Evolutionary conservation across 2,888 invertebrate genomes (phyloP), one percentile per base, ranked within the genome.

Genomic region (Caenorhabditis imperialis): DNA sequence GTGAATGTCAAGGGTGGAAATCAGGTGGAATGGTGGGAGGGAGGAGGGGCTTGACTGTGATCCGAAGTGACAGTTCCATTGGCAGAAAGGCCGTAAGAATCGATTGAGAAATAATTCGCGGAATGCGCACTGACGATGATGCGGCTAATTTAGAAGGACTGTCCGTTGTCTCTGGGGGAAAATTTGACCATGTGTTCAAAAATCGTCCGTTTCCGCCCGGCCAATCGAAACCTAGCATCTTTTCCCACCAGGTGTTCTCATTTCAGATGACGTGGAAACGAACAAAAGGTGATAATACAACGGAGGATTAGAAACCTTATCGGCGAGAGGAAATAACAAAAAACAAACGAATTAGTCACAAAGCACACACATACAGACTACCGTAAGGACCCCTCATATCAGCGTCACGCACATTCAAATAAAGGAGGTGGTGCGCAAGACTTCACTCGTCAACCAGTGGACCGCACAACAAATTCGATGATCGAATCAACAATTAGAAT

Each of bases 381-480:
- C n/a, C n/a, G n/a, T n/a, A n/a, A n/a, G n/a, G n/a, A n/a, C n/a
- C n/a, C n/a, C n/a, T n/a, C n/a, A n/a, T n/a, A n/a, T n/a, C n/a
- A n/a, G n/a, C n/a, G n/a, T n/a, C n/a, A n/a, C n/a, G n/a, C n/a
- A n/a, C n/a, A n/a, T n/a, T n/a, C n/a, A n/a, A n/a, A n/a, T n/a
- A n/a, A n/a, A n/a, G n/a, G 57, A 50, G 57, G 57, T 42, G 67
- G 55, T 57, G 57, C 55, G 57, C 65, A 57, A 65, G 40, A 55
- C 47, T 37, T 51, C 50, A 37, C 50, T 35, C 50, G 10, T 30
- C 30, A 50, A 30, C 30, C 30, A 7, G 30, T n/a, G n/a, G n/a
- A n/a, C n/a, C n/a, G n/a, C n/a, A n/a, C n/a, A n/a, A n/a, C 57
- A 67, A 67, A 67, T 67, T 67, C 67, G 67, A 67, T 67, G 67